Evolutionary conservation across 2,888 invertebrate species (phyloP), one percentile per base, ranked within the genome.

Genomic region (Ecliptopera silaceata): DNA sequence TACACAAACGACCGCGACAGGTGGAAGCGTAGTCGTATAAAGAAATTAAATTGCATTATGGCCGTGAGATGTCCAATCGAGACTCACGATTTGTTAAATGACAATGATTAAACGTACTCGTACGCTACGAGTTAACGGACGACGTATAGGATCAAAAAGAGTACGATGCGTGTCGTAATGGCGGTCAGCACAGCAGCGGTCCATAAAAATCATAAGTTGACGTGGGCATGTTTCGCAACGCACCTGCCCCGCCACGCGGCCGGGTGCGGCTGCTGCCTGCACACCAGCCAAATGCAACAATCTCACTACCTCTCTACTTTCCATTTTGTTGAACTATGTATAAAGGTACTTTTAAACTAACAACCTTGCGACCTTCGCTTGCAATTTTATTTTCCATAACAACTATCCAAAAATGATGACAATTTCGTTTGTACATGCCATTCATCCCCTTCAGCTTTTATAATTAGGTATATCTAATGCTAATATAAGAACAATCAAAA

Each of bases 141-240:
- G 77, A 79, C 78, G 77, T 80, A 75, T 79, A 38, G 44, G 53
- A 53, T 49, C n/a, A 76, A 79, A n/a, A 75, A 70, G 65, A 69
- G 71, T 73, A 71, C 73, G 72, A 69, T 72, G 76, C 74, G 74
- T 84, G 79, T 79, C 77, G 84, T 81, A 86, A 87, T 82, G 83
- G 82, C 84, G 75, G 74, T 65, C 79, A 73, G 75, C 71, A 72
- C 47, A 72, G 77, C 47, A 72, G 77, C 69, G 75, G 61, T 70
- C 68, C 74, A 80, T 85, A 84, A 86, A 84, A 86, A 84, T 86
- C 74, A 79, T 80, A 79, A 67, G 80, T 74, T 77, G 81, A 77
- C 79, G 77, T 77, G 74, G 72, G 65, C 69, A 73, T 70, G 79
- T 83, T 82, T 83, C 75, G 77, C 80, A 81, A 80, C 77, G 73